These are phyloP conservation scores for Manduca sexta DNA, from an alignment of 1,140 invertebrate genomes.

Conservation along the genomic window DNA sequence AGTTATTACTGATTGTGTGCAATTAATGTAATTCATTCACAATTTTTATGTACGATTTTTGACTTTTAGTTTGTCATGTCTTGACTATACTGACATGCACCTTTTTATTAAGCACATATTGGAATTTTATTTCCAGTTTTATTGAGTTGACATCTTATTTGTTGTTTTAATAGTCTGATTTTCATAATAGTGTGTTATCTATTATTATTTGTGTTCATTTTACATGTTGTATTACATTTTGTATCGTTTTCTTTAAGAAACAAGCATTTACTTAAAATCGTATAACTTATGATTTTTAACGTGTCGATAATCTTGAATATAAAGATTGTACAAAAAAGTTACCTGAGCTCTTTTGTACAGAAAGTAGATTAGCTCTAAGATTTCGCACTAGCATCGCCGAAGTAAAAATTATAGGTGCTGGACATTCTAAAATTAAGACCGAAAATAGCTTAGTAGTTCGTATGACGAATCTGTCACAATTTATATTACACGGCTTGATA, in stretches of 20 bases:
- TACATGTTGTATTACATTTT: conserved; percentile 8
- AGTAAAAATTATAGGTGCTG: conserved; percentile 37
- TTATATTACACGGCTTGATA: too few relatives aligned
- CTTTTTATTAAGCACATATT: conserved; percentile 41
- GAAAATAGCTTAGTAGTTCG: conserved; percentile 1
- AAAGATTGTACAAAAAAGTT: conserved; percentile 62
- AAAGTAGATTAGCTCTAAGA: conserved; percentile 14
- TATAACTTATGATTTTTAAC: conserved; percentile 8
- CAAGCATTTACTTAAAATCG: conserved; percentile 22
- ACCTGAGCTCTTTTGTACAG: conserved; percentile 55
- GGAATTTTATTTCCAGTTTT: conserved; percentile 36
- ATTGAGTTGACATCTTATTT: conserved; percentile 39
- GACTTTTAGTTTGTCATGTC: too few relatives aligned
- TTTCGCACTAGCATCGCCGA: conserved; percentile 21
- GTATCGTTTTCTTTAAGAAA: conserved; percentile 13
- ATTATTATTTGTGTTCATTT: conserved; percentile 32
- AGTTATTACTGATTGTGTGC: conserved; percentile 14
- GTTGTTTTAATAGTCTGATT: conserved; percentile 47
- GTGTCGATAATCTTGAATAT: not conserved
- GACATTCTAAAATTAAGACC: conserved; percentile 18
- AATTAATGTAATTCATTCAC: conserved; percentile 23
- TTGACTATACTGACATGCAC: conserved; percentile 19
- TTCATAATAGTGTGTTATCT: conserved; percentile 38
- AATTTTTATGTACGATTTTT: conserved; percentile 6
- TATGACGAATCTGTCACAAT: conserved; percentile 1